Evolutionary conservation across 2,113 vertebrate species (phyloP).

Genomic region (Piaya cayana): DNA sequence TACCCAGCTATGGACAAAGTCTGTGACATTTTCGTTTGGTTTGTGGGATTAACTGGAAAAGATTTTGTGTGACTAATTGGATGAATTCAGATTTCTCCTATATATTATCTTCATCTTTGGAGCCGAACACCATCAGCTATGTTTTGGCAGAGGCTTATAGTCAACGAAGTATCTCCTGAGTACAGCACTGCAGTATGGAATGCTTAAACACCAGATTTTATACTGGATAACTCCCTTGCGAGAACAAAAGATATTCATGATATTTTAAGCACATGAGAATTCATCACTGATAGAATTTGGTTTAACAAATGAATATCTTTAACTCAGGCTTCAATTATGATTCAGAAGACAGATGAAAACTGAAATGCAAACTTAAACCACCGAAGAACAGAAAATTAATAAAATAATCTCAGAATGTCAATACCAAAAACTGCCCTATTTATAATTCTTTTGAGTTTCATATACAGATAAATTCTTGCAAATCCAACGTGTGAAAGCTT

Average conservation of each 20-base stretch:
- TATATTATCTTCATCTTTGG: not conserved
- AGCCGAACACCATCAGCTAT: not conserved
- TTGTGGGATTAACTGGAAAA: slow-evolving; percentile 21
- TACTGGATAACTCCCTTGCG: not conserved
- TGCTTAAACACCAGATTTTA: not conserved
- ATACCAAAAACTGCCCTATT: not conserved
- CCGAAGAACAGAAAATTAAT: not conserved
- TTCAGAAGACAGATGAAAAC: not conserved
- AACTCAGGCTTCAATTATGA: not conserved
- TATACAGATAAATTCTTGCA: slow-evolving; percentile 25
- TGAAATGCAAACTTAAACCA: not conserved
- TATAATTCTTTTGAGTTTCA: not conserved
- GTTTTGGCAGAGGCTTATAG: not conserved
- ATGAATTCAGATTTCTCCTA: slow-evolving; percentile 26
- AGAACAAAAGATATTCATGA: not conserved
- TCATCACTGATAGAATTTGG: not conserved
- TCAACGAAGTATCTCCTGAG: not conserved
- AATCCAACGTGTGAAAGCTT: slow-evolving; percentile 7
- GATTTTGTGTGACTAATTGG: slow-evolving; percentile 29
- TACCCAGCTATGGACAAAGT: not conserved
- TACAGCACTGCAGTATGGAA: not conserved
- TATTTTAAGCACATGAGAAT: not conserved
- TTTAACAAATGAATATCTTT: not conserved
- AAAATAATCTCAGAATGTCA: not conserved
- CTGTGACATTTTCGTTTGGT: not conserved